These are phyloP conservation scores for Drosophila kanapiae DNA, from an alignment of 1,140 invertebrate species.

Conservation along the genomic window DNA sequence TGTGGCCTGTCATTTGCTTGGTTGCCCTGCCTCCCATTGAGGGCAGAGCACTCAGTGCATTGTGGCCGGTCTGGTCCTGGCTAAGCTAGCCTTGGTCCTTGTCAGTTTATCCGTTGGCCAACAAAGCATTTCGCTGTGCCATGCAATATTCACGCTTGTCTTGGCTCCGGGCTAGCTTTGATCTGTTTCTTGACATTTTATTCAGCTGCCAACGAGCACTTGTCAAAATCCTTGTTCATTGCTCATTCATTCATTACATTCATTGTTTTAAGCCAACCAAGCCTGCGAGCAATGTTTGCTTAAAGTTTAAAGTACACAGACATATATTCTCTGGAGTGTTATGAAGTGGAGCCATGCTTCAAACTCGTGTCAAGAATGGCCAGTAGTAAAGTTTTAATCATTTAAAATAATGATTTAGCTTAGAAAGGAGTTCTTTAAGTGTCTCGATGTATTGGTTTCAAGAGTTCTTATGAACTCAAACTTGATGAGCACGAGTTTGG, in stretches of 20 bases:
- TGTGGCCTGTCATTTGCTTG: slow-evolving; percentile 66
- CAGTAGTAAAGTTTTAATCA: slow-evolving; percentile 13
- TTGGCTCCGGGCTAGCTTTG: slow-evolving; percentile 63
- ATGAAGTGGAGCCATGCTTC: slow-evolving; percentile 2
- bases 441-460: background rate
- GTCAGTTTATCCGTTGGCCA: slow-evolving; percentile 60
- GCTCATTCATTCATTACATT: slow-evolving; percentile 59
- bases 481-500: background rate
- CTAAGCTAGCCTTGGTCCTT: slow-evolving; percentile 8
- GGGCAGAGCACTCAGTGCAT: slow-evolving; percentile 41
- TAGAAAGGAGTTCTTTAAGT: slow-evolving; percentile 5
- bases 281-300: slow-evolving; percentile 54
- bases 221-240: slow-evolving; percentile 72
- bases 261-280: slow-evolving; percentile 59
- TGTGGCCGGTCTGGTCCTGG: slow-evolving; percentile 36
- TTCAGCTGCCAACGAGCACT: slow-evolving; percentile 62
- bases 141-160: slow-evolving; percentile 79
- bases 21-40: slow-evolving; percentile 49
- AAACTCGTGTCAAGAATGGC: slow-evolving; percentile 1
- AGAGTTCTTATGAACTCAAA: background rate
- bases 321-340: slow-evolving; percentile 11
- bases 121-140: slow-evolving; percentile 68
- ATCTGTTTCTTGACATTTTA: slow-evolving; percentile 74
- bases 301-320: slow-evolving; percentile 46
- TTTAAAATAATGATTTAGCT: slow-evolving; percentile 7